Conservation (phyloP, 2,797 vertebrate species). For the Bufotes viridis region DNA sequence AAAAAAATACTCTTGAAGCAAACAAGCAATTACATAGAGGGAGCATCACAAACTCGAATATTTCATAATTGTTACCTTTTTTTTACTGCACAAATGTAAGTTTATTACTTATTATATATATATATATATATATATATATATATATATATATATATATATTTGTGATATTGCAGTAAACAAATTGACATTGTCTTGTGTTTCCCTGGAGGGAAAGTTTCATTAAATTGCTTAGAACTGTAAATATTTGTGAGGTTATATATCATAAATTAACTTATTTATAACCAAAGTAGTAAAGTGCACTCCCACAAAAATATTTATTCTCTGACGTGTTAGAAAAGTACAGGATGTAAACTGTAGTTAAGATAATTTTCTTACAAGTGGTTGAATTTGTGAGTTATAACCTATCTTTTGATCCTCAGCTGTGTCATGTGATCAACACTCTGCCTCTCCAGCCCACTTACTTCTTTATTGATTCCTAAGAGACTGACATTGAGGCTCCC, state of each 20-base stretch:
- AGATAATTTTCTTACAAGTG: no score
- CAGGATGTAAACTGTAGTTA: no score
- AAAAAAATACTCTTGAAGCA: constrained; percentile 15
- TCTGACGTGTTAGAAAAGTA: no score
- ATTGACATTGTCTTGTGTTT: neutral
- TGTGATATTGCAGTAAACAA: neutral
- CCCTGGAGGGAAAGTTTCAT: neutral
- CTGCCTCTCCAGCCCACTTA: no score
- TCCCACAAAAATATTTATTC: no score
- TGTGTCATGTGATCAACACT: no score
- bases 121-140: constrained; percentile 5
- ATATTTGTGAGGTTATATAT: neutral
- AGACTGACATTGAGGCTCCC: no score
- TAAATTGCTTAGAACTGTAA: neutral
- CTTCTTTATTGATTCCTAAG: no score
- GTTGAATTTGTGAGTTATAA: no score
- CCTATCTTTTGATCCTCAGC: no score
- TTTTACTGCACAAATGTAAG: neutral
- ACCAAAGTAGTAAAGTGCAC: no score
- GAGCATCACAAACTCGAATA: neutral
- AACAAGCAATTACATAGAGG: constrained; percentile 9
- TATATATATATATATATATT: constrained; percentile 4
- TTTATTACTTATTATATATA: neutral
- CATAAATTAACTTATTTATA: neutral
- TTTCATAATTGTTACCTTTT: neutral